phyloP scores from a whole-genome alignment of 2,113 vertebrate genomes.

The cattle (Bos taurus) region DNA sequence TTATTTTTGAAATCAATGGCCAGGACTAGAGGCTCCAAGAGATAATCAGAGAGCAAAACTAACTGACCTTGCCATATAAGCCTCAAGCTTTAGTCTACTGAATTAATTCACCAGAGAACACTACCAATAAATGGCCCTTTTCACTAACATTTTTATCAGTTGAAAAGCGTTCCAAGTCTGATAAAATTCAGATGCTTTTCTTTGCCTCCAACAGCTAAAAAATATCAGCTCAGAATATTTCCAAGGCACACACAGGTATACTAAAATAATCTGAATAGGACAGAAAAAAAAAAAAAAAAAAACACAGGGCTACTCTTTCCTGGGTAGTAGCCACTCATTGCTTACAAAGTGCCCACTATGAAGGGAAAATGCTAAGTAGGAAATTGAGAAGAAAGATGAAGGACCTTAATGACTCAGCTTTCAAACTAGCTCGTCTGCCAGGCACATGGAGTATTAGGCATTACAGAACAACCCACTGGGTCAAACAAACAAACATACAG shows the following conservation, averaged over 20 bases:
- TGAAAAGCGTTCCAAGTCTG: background rate
- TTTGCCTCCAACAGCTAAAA: conserved; percentile 35
- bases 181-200: background rate
- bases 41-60: background rate
- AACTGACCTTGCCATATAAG: background rate
- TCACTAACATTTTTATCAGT: background rate
- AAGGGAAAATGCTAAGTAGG: conserved; percentile 4
- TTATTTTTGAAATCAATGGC: conserved; percentile 29
- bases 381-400: conserved; percentile 3
- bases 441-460: background rate
- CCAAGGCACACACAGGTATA: background rate
- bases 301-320: background rate
- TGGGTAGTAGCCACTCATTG: background rate
- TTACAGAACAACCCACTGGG: background rate
- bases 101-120: background rate
- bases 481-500: background rate
- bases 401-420: background rate
- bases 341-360: background rate
- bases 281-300: background rate
- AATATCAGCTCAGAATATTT: background rate
- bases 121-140: background rate
- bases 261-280: background rate
- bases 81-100: background rate
- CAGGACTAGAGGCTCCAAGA: background rate
- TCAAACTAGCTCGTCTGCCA: background rate